A percentile compares a stretch with the other conserved stretches of the same genome.
These are phyloP conservation scores for Lepeophtheirus nordmannii DNA, from an alignment of 2,888 invertebrate genomes.

Conservation along the genomic window DNA sequence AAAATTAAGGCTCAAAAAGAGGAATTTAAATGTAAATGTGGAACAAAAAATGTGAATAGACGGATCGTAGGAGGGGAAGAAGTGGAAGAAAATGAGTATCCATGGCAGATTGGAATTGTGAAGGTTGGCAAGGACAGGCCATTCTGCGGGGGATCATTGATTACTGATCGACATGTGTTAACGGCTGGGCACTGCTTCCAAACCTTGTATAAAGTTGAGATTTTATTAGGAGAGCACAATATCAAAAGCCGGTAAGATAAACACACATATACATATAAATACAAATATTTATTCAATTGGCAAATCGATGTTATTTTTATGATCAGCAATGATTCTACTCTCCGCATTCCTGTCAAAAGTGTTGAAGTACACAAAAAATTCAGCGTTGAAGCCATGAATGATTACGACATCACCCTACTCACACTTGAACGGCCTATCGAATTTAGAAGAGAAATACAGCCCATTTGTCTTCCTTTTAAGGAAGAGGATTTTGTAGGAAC, in stretches of 20 bases:
- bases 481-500: constrained; percentile 8
- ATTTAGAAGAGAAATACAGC: constrained; percentile 1
- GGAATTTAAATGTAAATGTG: background rate
- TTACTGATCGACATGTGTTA: constrained; percentile 19
- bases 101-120: background rate
- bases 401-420: constrained; percentile 16
- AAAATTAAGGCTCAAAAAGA: background rate
- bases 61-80: background rate
- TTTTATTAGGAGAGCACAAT: background rate
- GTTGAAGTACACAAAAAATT: background rate
- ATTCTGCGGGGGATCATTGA: constrained; percentile 16
- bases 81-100: constrained; percentile 1
- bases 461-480: constrained; percentile 17
- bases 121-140: background rate
- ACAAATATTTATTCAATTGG: too few species aligned
- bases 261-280: background rate
- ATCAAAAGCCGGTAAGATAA: background rate
- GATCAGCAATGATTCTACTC: background rate
- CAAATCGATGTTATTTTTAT: background rate
- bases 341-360: background rate
- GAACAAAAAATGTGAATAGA: background rate
- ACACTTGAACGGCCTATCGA: constrained; percentile 12
- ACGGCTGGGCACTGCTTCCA: constrained; percentile 19
- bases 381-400: background rate
- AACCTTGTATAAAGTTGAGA: background rate